Evolutionary conservation across 2,113 vertebrate genomes (phyloP).

Genomic region (Triplophysa tibetana): DNA sequence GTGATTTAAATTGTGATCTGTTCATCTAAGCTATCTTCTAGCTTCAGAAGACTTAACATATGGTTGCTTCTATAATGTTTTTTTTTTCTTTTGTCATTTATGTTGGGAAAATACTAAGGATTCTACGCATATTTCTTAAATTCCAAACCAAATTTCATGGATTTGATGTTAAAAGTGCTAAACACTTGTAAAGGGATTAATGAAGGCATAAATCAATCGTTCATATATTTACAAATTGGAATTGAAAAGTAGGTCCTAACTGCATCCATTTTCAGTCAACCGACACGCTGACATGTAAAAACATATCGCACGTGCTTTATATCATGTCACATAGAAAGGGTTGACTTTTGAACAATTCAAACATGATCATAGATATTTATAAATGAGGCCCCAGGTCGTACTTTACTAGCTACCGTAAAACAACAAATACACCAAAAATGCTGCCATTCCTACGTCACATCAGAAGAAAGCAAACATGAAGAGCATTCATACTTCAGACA

Average conservation of each 20-base stretch:
- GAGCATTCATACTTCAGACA: slow-evolving; percentile 9
- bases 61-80: too few relatives aligned
- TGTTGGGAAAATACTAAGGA: too few relatives aligned
- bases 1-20: too few relatives aligned
- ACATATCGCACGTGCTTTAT: background rate
- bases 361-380: background rate
- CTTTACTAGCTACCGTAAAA: slow-evolving; percentile 12
- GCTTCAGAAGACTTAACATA: too few relatives aligned
- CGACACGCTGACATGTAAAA: background rate
- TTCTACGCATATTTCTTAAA: too few relatives aligned
- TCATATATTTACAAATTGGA: too few relatives aligned
- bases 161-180: background rate
- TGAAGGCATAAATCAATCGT: background rate
- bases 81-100: too few relatives aligned
- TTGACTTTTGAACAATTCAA: background rate
- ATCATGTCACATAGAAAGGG: too few relatives aligned
- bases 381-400: slow-evolving; percentile 29
- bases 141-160: background rate
- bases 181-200: background rate
- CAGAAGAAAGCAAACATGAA: slow-evolving; percentile 24
- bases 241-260: too few relatives aligned
- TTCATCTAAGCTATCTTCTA: too few relatives aligned
- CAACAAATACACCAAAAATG: background rate
- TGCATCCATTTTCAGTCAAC: too few relatives aligned
- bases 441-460: slow-evolving; percentile 10